Evolutionary conservation across 2,113 vertebrate species (phyloP), one percentile per base, ranked within the genome.

Genomic region (Caracal caracal): DNA sequence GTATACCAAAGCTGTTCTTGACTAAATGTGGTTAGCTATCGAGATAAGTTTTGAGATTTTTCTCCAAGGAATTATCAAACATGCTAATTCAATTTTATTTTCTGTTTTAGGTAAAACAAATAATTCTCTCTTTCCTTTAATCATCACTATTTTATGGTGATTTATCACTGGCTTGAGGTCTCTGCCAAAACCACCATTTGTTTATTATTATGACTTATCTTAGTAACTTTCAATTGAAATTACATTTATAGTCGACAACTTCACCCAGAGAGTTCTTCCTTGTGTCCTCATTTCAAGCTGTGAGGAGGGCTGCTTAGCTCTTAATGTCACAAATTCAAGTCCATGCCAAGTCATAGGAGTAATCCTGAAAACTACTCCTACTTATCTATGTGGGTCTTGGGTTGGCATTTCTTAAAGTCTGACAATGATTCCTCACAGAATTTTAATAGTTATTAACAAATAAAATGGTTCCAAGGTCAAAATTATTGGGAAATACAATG

Each of bases 221-320:
- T 92, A 88, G 94, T 81, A 96, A 85, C 43, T 80, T 61, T 84
- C 30, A 70, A 61, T n/a, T 75, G 73, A 95, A 92, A 71, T 61
- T 59, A 91, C 61, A 88, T 80, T 86, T 53, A 89, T 24, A 16
- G 30, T n/a, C 43, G 49, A 92, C 10, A 92, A 40, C 12, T 88
- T 84, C 9, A 86, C 30, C 35, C n/a, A 93, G 30, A 49, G 17
- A 81, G 28, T 43, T 86, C 49, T 59, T 80, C 65, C 65, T 59
- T 35, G 7, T 3, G 6, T 63, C 37, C 10, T 75, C 49, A 59
- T 65, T 93, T 90, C 53, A 91, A 66, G 33, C 24, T 59, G 26
- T 93, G 65, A 80, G 28, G 35, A 88, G 59, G 8, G 22, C 0
- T 81, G 28, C 20, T 90, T 88, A 40, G 43, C 17, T 90, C 33